Percentiles rank a stretch among this genome's conserved stretches.
Evolutionary conservation across 2,888 invertebrate genomes (phyloP).

Genomic region (Brassicogethes aeneus): DNA sequence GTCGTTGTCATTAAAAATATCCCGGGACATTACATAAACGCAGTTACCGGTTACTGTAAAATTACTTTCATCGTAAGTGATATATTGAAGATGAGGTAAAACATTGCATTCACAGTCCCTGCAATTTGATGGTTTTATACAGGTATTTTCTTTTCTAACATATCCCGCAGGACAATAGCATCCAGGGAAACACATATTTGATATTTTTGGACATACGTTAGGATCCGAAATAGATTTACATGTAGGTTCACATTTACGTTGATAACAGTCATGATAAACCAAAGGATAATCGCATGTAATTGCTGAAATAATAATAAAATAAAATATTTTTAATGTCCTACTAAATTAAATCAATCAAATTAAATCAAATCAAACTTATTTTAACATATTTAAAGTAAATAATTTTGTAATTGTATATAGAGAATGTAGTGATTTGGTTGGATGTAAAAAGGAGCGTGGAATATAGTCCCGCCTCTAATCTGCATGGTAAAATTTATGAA

Average conservation of each 20-base stretch:
- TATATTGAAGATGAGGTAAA: constrained; percentile 70
- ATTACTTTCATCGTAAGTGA: constrained; percentile 73
- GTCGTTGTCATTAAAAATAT: constrained; percentile 44
- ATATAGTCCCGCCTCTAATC: too few relatives aligned
- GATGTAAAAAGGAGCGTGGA: too few relatives aligned
- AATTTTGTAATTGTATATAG: too few relatives aligned
- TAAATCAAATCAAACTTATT: too few relatives aligned
- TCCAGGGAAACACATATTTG: constrained; percentile 68
- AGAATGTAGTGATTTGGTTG: too few relatives aligned
- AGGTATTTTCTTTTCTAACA: constrained; percentile 57
- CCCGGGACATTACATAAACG: constrained; percentile 69
- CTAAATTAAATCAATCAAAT: too few relatives aligned
- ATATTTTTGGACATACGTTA: constrained; percentile 53
- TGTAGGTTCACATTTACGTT: constrained; percentile 66
- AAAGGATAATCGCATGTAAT: constrained; percentile 64
- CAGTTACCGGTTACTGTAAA: constrained; percentile 78
- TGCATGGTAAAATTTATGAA: too few relatives aligned
- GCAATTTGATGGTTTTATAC: constrained; percentile 63
- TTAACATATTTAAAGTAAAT: too few relatives aligned
- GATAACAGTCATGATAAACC: constrained; percentile 76
- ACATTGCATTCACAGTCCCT: constrained; percentile 66
- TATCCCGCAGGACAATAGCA: constrained; percentile 76
- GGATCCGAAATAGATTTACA: constrained; percentile 55
- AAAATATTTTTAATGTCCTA: too few relatives aligned
- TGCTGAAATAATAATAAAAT: constrained; percentile 42